These are phyloP conservation scores for Pinna nobilis DNA, from an alignment of 1,140 invertebrate species.

Conservation along the genomic window DNA sequence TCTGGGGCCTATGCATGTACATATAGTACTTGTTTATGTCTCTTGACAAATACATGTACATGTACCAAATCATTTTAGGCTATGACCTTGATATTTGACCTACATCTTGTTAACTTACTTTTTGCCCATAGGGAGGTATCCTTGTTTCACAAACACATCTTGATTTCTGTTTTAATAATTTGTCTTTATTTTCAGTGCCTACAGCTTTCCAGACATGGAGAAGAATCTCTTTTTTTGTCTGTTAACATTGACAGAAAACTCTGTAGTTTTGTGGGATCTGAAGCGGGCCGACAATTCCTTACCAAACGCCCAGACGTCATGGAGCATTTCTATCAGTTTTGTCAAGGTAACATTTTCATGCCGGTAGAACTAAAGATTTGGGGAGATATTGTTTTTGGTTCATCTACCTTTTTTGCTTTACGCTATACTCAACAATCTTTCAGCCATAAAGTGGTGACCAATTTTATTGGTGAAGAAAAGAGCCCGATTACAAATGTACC, in stretches of 20 bases:
- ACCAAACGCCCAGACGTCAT: constrained; percentile 20
- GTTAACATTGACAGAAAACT: constrained; percentile 19
- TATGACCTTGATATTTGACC: background rate
- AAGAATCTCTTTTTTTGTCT: constrained; percentile 22
- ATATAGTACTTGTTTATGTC: background rate
- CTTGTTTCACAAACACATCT: background rate
- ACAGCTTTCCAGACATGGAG: constrained; percentile 3
- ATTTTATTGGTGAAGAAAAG: too few species aligned
- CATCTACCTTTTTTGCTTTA: too few species aligned
- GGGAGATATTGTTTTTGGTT: too few species aligned
- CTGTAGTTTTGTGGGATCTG: constrained; percentile 17
- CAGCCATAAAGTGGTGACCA: too few species aligned
- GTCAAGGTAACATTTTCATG: constrained; percentile 14
- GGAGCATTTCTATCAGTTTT: constrained; percentile 28
- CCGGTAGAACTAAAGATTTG: too few species aligned
- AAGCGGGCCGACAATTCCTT: constrained; percentile 9
- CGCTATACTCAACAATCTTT: too few species aligned
- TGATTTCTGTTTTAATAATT: background rate
- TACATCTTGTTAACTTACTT: background rate
- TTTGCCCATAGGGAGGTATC: background rate
- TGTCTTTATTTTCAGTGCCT: constrained; percentile 1
- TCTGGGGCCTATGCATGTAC: too few species aligned
- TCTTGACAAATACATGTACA: background rate
- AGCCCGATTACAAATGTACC: too few species aligned
- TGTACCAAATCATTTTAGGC: background rate